phyloP scores from a whole-genome alignment of 2,888 invertebrate species.

The Andrena fulva region DNA sequence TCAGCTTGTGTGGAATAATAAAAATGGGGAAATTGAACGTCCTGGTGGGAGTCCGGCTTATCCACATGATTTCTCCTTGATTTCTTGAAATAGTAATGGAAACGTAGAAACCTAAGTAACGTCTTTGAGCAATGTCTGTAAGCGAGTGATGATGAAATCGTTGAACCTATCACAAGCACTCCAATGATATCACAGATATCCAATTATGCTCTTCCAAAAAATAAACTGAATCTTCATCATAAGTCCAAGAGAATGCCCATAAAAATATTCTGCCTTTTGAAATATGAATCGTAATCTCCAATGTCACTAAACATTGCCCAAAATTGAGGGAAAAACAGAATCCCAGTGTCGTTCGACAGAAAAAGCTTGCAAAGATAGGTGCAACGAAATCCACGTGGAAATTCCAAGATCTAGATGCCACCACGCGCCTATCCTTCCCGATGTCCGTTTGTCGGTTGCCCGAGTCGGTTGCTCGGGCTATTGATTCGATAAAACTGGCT shows the following conservation, averaged over 20 bases:
- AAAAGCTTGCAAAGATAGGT: neutral
- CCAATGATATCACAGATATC: neutral
- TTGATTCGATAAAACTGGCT: constrained; percentile 19
- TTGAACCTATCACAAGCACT: neutral
- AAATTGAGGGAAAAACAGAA: too few species aligned
- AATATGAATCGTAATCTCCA: too few species aligned
- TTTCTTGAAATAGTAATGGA: constrained; percentile 2
- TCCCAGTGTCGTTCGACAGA: too few species aligned
- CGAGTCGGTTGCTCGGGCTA: constrained; percentile 22
- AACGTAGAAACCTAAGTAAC: neutral
- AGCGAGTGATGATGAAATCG: neutral
- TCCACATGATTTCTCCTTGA: neutral
- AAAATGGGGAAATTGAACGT: too few species aligned
- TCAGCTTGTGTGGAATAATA: too few species aligned
- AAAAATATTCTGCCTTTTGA: too few species aligned
- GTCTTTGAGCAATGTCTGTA: neutral
- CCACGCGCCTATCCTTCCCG: constrained; percentile 29
- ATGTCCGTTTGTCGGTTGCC: constrained; percentile 33
- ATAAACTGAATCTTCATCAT: too few species aligned
- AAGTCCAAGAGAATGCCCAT: too few species aligned
- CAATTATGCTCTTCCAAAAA: neutral
- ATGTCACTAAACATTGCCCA: too few species aligned
- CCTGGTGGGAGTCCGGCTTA: too few species aligned
- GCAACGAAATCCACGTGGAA: constrained; percentile 11
- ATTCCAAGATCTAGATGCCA: constrained; percentile 40